phyloP scores from a whole-genome alignment of 2,113 vertebrate genomes.

The Trochalopteron elliotii region DNA sequence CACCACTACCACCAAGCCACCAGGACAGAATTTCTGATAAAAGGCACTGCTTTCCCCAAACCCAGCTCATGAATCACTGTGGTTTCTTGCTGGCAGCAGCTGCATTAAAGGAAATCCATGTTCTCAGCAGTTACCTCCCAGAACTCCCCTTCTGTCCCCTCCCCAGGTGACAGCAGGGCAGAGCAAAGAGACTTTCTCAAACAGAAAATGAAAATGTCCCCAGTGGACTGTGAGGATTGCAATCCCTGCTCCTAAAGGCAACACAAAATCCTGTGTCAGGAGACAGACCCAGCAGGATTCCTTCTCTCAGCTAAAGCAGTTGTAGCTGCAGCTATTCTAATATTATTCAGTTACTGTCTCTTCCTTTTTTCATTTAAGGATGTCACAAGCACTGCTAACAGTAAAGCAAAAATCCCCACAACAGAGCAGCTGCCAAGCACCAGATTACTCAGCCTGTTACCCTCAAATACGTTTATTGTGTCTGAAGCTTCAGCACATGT shows the following conservation, averaged over 20 bases:
- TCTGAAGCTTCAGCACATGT: background rate
- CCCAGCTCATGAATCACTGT: background rate
- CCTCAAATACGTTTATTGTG: conserved; percentile 11
- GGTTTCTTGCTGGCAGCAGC: conserved; percentile 7
- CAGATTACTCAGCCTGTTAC: conserved; percentile 49
- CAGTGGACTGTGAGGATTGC: background rate
- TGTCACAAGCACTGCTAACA: conserved; percentile 29
- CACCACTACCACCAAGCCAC: background rate
- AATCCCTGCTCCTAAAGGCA: background rate
- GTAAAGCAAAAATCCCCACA: conserved; percentile 39
- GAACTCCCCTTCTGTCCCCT: background rate
- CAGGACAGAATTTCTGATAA: background rate
- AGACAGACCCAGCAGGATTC: background rate
- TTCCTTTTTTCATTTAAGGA: conserved; percentile 25
- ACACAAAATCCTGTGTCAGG: background rate
- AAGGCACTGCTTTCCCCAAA: background rate
- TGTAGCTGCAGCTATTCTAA: background rate
- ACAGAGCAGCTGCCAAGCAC: conserved; percentile 40
- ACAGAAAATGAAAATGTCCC: fast-evolving
- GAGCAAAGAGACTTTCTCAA: background rate
- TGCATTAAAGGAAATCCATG: background rate
- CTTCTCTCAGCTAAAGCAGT: background rate
- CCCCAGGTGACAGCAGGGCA: background rate
- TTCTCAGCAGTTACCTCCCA: background rate
- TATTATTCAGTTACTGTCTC: background rate